phyloP scores from a whole-genome alignment of 2,113 vertebrate genomes.

The Macheiramphus alcinus region DNA sequence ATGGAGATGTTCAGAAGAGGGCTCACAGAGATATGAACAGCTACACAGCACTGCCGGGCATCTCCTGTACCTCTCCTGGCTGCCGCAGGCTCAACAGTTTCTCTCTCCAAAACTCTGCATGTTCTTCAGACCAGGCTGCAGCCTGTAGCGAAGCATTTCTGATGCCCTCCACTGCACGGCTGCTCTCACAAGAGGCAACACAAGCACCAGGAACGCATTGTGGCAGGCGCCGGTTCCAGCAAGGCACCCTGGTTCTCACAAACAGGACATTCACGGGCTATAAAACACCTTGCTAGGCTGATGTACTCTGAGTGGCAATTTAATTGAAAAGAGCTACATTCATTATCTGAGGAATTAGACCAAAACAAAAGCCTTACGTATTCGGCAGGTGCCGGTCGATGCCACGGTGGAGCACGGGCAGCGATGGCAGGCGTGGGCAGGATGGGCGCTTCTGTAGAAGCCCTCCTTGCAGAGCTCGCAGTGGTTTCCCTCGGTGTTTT shows the following conservation, averaged over 20 bases:
- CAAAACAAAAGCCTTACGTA: constrained; percentile 72
- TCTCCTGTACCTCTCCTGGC: background rate
- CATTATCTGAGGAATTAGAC: background rate
- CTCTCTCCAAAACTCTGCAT: background rate
- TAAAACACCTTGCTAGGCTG: background rate
- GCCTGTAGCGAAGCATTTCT: background rate
- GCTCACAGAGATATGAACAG: background rate
- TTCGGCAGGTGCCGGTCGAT: constrained; percentile 84
- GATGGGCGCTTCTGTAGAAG: constrained; percentile 71
- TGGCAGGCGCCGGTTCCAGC: background rate
- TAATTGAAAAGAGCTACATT: background rate
- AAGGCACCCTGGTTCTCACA: background rate
- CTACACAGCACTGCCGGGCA: background rate
- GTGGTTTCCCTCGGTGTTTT: constrained; percentile 82
- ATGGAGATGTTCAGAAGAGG: background rate
- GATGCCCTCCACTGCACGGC: background rate
- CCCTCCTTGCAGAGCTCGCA: constrained; percentile 87
- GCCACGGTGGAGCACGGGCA: constrained; percentile 88
- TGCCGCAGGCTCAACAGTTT: background rate
- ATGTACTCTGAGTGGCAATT: background rate
- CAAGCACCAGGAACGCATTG: background rate
- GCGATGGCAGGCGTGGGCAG: constrained; percentile 69
- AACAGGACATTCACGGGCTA: background rate
- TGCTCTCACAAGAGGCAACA: background rate
- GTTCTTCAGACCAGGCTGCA: background rate